Evolutionary conservation across 1,140 invertebrate genomes (phyloP), one percentile per base, ranked within the genome.

Genomic region (Semibalanus balanoides): DNA sequence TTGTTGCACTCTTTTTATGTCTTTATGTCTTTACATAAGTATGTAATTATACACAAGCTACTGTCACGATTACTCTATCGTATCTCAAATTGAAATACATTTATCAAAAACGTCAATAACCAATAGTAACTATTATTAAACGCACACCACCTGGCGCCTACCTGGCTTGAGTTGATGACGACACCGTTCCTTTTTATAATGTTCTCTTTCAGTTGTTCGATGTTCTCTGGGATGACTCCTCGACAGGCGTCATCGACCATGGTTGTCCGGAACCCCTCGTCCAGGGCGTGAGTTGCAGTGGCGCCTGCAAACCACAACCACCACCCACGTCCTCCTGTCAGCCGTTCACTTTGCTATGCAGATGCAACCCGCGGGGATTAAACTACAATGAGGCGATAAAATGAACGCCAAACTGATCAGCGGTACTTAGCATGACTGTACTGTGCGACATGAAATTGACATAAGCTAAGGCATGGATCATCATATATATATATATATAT

Each of bases 231-330:
- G 82, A 92, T 90, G 0, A 97, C 94, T 7, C 95, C 96, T 71
- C 94, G 87, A 79, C 90, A 90, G 78, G 93, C 96, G 84, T 98
- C 95, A 76, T 97, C 94, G 3, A 98, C 87, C 0, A 97, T 83
- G 74, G 96, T 88, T 30, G 95, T 94, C 70, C 95, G 88, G 84
- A 95, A 98, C 0, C 95, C 95, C 79, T 92, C 91, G 5, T 92
- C 91, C 7, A 96, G 82, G 0, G 94, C 90, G 84, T 97, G 92
- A 0, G 89, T 88, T 30, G 93, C 92, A 0, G 95, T 96, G 11
- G 92, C 92, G 40, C 91, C 91, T 92, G 80, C n/a, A 82, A 76
- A 76, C 79, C 14, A 76, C 69, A 19, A 7, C n/a, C n/a, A n/a
- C n/a, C n/a, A n/a, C n/a, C n/a, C n/a, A n/a, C n/a, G n/a, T n/a